Percentiles rank a stretch among this genome's conserved stretches.
Evolutionary conservation across 1,140 invertebrate species (phyloP).

Genomic region (Odontomachus brunneus): DNA sequence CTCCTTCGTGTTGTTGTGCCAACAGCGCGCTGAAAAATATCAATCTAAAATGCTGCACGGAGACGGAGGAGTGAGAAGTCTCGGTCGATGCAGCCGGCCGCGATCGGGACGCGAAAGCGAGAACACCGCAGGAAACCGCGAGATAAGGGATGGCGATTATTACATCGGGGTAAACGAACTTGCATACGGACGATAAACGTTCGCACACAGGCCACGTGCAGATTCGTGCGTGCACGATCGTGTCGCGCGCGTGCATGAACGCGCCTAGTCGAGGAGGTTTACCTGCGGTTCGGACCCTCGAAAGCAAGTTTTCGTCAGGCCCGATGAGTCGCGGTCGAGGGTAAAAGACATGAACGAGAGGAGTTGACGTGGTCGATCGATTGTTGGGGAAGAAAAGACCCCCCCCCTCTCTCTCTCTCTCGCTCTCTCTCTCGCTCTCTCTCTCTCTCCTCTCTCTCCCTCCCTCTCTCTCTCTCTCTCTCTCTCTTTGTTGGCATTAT

Average conservation of each 20-base stretch:
- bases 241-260: not conserved
- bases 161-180: constrained; percentile 54
- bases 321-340: not conserved
- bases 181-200: constrained; percentile 41
- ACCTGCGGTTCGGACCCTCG: constrained; percentile 4
- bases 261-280: not conserved
- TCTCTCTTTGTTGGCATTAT: not conserved
- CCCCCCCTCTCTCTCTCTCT: no score
- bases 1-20: not conserved
- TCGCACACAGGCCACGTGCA: not conserved
- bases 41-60: not conserved
- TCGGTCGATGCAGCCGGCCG: not conserved
- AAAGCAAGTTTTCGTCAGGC: constrained; percentile 7
- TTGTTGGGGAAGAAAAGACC: not conserved
- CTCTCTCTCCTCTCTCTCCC: no score
- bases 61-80: not conserved
- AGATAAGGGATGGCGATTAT: constrained; percentile 59
- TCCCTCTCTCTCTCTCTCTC: no score
- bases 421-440: no score
- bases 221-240: not conserved
- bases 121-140: constrained; percentile 44
- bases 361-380: no score
- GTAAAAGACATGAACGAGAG: not conserved
- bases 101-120: constrained; percentile 39
- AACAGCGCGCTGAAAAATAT: not conserved